Conservation (phyloP, 64 coral and sea anemone species). For the Dendronephthya gigantea region DNA sequence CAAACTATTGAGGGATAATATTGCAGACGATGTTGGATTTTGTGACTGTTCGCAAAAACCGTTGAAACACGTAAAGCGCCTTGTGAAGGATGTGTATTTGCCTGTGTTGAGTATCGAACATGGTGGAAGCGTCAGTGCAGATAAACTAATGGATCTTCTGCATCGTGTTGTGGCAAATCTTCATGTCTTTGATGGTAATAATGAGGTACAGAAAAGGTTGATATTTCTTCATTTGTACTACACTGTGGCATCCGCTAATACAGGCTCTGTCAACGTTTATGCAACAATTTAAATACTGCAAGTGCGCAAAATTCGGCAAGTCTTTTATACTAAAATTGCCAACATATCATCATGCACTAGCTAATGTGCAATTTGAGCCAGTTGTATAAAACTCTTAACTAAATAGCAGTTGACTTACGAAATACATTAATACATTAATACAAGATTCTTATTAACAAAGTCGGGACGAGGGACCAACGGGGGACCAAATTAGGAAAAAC, state of each 20-base stretch:
- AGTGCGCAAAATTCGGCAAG: no score
- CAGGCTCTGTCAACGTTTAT: no score
- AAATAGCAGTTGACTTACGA: no score
- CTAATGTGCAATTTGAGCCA: no score
- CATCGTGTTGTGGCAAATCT: conserved; percentile 80
- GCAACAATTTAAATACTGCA: no score
- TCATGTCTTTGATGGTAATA: conserved; percentile 65
- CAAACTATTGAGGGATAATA: conserved; percentile 87
- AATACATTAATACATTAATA: no score
- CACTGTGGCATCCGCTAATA: not conserved
- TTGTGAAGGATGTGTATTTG: conserved; percentile 90
- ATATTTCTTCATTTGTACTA: not conserved
- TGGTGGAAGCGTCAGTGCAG: conserved; percentile 88
- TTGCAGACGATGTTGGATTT: conserved; percentile 79
- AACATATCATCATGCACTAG: no score
- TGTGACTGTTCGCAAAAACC: conserved; percentile 79
- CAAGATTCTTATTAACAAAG: no score
- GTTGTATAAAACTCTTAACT: no score
- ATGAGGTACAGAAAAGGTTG: conserved; percentile 1
- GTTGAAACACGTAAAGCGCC: conserved; percentile 43
- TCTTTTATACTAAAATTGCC: not conserved
- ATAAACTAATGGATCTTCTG: conserved; percentile 94
- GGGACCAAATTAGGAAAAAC: no score
- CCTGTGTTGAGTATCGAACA: conserved; percentile 92
- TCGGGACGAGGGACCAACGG: no score